Evolutionary conservation across 1,140 invertebrate genomes (phyloP).

Genomic region (Drosophila nikananu): DNA sequence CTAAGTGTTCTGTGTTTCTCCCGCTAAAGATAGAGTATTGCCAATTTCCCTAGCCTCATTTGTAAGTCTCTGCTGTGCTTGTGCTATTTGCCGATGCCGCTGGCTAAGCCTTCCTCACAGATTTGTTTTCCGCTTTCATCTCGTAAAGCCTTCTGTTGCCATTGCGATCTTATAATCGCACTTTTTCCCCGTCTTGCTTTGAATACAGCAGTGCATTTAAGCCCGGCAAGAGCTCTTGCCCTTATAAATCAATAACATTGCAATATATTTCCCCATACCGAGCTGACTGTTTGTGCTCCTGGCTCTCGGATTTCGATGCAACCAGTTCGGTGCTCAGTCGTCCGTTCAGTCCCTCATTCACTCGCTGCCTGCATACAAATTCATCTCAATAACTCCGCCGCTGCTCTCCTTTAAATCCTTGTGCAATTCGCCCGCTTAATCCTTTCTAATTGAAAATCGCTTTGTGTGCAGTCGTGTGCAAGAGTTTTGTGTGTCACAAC

Average conservation of each 20-base stretch:
- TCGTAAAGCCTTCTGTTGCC: slow-evolving; percentile 18
- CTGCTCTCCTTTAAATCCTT: slow-evolving; percentile 73
- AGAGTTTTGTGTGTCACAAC: slow-evolving; percentile 47
- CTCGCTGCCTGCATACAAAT: slow-evolving; percentile 51
- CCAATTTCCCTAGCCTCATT: slow-evolving; percentile 37
- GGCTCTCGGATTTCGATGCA: slow-evolving; percentile 63
- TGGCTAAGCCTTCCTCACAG: slow-evolving; percentile 58
- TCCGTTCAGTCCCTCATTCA: slow-evolving; percentile 51
- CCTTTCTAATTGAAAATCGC: slow-evolving; percentile 81
- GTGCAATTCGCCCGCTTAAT: slow-evolving; percentile 72
- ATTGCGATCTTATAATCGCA: slow-evolving; percentile 20
- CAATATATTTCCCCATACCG: slow-evolving; percentile 69
- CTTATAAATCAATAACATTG: slow-evolving; percentile 76
- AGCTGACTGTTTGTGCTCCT: slow-evolving; percentile 24
- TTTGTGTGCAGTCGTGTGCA: slow-evolving; percentile 59
- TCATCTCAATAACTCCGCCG: slow-evolving; percentile 75
- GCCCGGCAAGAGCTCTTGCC: slow-evolving; percentile 59
- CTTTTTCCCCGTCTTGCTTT: slow-evolving; percentile 11
- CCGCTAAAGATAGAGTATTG: slow-evolving; percentile 36
- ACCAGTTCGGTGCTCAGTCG: slow-evolving; percentile 42
- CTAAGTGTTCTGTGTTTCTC: background rate
- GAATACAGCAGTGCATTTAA: slow-evolving; percentile 50
- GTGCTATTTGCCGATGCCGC: slow-evolving; percentile 44
- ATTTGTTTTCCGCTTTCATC: slow-evolving; percentile 41
- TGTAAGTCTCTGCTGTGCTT: slow-evolving; percentile 40